A percentile compares a stretch with the other conserved stretches of the same genome.
Evolutionary conservation across 2,888 invertebrate genomes (phyloP).

Genomic region (Patella ulyssiponensis): DNA sequence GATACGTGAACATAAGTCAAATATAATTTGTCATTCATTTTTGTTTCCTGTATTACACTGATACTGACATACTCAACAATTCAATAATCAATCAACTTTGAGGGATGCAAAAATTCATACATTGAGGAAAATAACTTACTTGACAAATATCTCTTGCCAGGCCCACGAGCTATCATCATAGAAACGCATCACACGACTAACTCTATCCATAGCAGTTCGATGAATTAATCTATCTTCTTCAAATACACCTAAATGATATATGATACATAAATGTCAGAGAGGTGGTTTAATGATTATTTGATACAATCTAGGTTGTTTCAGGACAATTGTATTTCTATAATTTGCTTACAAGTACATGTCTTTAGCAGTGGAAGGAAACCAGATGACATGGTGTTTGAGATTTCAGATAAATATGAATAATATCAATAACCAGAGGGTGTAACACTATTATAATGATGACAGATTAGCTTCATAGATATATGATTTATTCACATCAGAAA

Average conservation of each 20-base stretch:
- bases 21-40: background rate
- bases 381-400: no score
- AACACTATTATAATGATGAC: no score
- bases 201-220: slow-evolving; percentile 65
- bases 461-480: no score
- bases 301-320: background rate
- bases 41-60: background rate
- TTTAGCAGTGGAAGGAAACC: background rate
- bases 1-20: background rate
- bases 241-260: slow-evolving; percentile 24
- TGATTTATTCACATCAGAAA: no score
- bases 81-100: background rate
- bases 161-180: slow-evolving; percentile 96
- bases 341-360: background rate
- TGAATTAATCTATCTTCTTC: slow-evolving; percentile 25
- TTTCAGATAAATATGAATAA: no score
- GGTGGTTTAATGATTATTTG: background rate
- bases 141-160: slow-evolving; percentile 82
- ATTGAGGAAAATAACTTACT: slow-evolving; percentile 51
- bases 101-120: no score
- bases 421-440: no score
- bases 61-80: background rate
- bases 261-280: background rate
- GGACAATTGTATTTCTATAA: no score
- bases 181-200: slow-evolving; percentile 89